A percentile compares a stretch with the other conserved stretches of the same genome.
Conservation (phyloP, 2,797 vertebrate genomes). For the Alca torda region DNA sequence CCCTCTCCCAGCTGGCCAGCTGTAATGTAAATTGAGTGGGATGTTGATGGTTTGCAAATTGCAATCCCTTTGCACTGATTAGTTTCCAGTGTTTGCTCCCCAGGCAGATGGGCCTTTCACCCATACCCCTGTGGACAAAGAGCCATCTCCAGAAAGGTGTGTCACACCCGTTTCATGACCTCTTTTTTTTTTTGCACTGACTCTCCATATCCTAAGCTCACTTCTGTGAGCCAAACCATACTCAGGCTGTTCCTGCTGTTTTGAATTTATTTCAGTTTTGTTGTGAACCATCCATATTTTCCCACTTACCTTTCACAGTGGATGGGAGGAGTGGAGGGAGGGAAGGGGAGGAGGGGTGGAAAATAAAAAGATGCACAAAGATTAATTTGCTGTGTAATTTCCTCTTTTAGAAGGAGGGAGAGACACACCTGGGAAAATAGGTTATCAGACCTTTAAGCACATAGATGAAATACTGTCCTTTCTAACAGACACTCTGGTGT, state of each 20-base stretch:
- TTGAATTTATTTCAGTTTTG: neutral
- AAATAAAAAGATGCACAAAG: neutral
- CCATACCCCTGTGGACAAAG: neutral
- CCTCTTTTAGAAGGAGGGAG: neutral
- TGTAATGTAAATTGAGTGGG: neutral
- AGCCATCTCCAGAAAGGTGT: neutral
- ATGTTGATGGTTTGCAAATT: neutral
- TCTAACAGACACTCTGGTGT: neutral
- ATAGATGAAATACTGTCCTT: neutral
- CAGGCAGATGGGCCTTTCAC: neutral
- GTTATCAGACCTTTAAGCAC: neutral
- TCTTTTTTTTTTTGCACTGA: neutral
- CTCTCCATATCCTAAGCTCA: neutral
- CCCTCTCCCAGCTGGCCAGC: neutral
- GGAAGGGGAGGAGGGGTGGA: neutral
- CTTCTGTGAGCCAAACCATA: neutral
- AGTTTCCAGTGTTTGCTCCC: neutral
- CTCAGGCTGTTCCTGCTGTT: neutral
- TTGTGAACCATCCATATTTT: neutral
- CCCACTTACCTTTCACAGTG: neutral
- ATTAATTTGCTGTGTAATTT: conserved; percentile 38
- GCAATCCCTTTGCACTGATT: neutral
- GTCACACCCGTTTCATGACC: neutral
- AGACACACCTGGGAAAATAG: neutral
- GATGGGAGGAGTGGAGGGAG: neutral